Percentiles rank a stretch among this genome's conserved stretches.
These are phyloP conservation scores for Poeciliopsis infans DNA, from an alignment of 2,797 vertebrate species.

Conservation along the genomic window DNA sequence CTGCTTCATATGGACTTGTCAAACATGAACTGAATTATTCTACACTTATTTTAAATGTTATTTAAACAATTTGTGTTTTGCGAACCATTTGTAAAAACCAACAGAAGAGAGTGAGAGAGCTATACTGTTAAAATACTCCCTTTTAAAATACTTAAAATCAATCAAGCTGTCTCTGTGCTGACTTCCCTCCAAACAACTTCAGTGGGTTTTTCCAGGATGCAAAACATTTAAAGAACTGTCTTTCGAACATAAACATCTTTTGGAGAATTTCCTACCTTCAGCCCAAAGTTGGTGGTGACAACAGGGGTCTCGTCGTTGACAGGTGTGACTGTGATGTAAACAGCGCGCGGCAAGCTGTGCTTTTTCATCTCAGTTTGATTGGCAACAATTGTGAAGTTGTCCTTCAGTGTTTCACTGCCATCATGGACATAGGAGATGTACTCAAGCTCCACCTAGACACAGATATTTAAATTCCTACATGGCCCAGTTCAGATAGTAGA, in stretches of 20 bases:
- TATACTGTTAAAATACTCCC: background rate
- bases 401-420: constrained; percentile 82
- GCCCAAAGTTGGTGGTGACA: constrained; percentile 82
- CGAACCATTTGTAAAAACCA: background rate
- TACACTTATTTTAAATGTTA: background rate
- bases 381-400: constrained; percentile 87
- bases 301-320: constrained; percentile 88
- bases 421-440: constrained; percentile 90
- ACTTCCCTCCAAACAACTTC: background rate
- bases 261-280: constrained; percentile 78
- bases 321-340: constrained; percentile 81
- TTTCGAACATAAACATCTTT: background rate
- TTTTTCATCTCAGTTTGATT: constrained; percentile 86
- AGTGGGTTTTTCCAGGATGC: background rate
- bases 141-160: background rate
- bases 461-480: constrained; percentile 1
- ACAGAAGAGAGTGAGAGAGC: background rate
- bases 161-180: background rate
- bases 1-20: background rate
- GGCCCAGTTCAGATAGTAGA: background rate
- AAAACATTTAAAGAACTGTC: background rate
- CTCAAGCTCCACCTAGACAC: constrained; percentile 84
- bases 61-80: background rate
- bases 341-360: constrained; percentile 80
- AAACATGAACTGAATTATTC: background rate